Evolutionary conservation across 2,113 vertebrate genomes (phyloP), one percentile per base, ranked within the genome.

Genomic region (Lutjanus erythropterus): DNA sequence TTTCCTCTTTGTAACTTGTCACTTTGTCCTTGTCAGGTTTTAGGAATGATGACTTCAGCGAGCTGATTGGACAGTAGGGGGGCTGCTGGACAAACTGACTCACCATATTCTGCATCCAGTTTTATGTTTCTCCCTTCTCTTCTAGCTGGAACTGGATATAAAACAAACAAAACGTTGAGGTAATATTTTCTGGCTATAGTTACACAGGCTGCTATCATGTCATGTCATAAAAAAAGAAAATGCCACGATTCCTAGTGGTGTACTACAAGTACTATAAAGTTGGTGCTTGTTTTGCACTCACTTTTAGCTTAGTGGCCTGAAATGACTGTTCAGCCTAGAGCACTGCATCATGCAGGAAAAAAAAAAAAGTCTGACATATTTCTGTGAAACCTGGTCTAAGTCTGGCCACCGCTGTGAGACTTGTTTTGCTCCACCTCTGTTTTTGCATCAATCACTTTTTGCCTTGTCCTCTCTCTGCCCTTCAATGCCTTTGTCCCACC

Each of bases 391-490:
- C 58, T 23, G 33, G 21, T 37, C 18, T 10, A 9, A 37, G 19
- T n/a, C 15, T 4, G n/a, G 15, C 9, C 15, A 11, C 52, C 25
- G n/a, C 37, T 42, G 15, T 44, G 41, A 46, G 14, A 46, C 29
- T 29, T 42, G 18, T 11, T 29, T 46, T 25, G 6, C 61, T 31
- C 25, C 27, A 31, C 25, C 11, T 33, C 15, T 21, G 18, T 14
- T 53, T 69, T 53, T 74, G 12, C 11, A 53, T 75, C 9, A 33
- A 23, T 49, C 44, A 49, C 21, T 23, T 49, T 49, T n/a, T 35
- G 18, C n/a, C 64, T 33, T 7, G 6, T 66, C 64, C 19, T 33
- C 64, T 66, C 15, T 27, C 39, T 55, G 60, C 41, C 41, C 41
- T 44, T 29, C 41, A 42, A 9, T 27, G 14, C 39, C 15, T 27